Percentiles rank a stretch among this genome's conserved stretches.
phyloP scores from a whole-genome alignment of 2,888 invertebrate genomes.

The Baronia brevicornis region DNA sequence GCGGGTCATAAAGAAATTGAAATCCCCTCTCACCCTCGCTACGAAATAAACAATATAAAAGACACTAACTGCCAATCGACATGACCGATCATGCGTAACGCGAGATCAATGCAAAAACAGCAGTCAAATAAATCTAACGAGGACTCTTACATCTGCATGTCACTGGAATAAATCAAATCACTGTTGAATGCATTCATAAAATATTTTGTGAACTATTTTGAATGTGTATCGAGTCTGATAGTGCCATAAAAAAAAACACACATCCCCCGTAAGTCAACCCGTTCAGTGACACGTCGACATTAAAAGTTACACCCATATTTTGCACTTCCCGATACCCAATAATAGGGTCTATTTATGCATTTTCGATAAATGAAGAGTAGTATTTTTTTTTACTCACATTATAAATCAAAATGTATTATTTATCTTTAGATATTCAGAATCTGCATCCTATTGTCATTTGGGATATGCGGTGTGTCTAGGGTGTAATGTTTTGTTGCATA shows the following conservation, averaged over 20 bases:
- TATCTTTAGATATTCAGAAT: constrained; percentile 73
- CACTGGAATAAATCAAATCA: constrained; percentile 75
- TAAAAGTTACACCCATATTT: constrained; percentile 76
- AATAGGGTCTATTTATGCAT: constrained; percentile 75
- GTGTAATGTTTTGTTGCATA: constrained; percentile 66
- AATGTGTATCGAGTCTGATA: constrained; percentile 48
- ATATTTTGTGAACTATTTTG: constrained; percentile 73
- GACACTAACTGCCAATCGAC: constrained; percentile 68
- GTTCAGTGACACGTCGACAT: constrained; percentile 65
- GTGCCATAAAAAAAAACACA: constrained; percentile 38
- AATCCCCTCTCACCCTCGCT: constrained; percentile 29
- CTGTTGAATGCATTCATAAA: constrained; percentile 71
- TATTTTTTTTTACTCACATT: constrained; percentile 63
- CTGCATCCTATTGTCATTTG: constrained; percentile 74
- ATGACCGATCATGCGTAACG: constrained; percentile 69
- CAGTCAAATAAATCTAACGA: constrained; percentile 75
- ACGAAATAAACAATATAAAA: constrained; percentile 36
- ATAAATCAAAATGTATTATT: constrained; percentile 77
- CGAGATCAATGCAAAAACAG: constrained; percentile 64
- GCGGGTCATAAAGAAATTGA: constrained; percentile 20
- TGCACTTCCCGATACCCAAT: constrained; percentile 72
- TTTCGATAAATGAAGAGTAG: constrained; percentile 73
- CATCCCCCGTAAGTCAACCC: constrained; percentile 66
- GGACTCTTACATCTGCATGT: constrained; percentile 72
- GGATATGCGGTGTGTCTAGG: constrained; percentile 73